These are phyloP conservation scores for Hofmannophila pseudospretella DNA, from an alignment of 2,888 invertebrate species.

Conservation along the genomic window DNA sequence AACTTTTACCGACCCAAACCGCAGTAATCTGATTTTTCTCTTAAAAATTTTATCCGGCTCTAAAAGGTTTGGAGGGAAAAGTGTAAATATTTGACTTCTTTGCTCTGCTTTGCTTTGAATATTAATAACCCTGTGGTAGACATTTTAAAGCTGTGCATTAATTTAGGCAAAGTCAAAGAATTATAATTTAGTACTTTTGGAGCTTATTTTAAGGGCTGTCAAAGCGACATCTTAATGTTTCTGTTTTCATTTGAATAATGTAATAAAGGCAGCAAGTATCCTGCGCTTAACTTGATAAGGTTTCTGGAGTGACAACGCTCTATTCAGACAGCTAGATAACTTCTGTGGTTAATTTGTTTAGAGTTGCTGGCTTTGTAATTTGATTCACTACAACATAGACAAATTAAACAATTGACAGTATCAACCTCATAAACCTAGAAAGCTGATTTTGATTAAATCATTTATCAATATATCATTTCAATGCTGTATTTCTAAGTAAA, in stretches of 20 bases:
- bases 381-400: neutral
- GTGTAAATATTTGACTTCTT: constrained; percentile 6
- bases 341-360: neutral
- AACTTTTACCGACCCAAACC: constrained; percentile 2
- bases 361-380: neutral
- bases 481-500: too few relatives aligned
- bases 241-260: constrained; percentile 50
- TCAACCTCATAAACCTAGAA: neutral
- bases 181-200: constrained; percentile 18
- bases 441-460: too few relatives aligned
- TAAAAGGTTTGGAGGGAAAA: neutral
- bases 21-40: constrained; percentile 2
- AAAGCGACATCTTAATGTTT: constrained; percentile 41
- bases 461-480: too few relatives aligned
- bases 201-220: constrained; percentile 25
- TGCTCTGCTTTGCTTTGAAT: constrained; percentile 14
- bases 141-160: constrained; percentile 34
- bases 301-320: constrained; percentile 13
- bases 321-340: constrained; percentile 1
- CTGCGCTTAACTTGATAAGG: constrained; percentile 37
- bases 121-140: constrained; percentile 18
- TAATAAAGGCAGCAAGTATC: constrained; percentile 23
- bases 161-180: constrained; percentile 27
- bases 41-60: neutral
- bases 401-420: neutral